Evolutionary conservation across 64 coral and sea anemone genomes (phyloP), one percentile per base, ranked within the genome.

Genomic region (Stichodactyla helianthus): DNA sequence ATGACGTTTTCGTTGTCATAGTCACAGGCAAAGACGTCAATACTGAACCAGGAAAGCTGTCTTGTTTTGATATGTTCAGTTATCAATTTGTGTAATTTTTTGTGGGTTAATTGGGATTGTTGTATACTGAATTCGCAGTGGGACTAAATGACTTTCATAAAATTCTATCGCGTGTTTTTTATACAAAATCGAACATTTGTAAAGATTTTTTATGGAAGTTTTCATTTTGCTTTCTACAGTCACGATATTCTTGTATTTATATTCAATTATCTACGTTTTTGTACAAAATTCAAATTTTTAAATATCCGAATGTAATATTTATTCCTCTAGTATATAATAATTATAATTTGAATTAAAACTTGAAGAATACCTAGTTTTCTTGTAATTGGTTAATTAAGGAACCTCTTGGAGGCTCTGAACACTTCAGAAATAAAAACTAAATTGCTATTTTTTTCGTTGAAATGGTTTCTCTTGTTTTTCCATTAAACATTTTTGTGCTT

Each of bases 251-350:
- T 22, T 31, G 23, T 28, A 74, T 74, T 74, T 74, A 74, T 74
- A 31, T n/a, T 65, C 7, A 65, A 60, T n/a, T 65, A 65, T 65
- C 20, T 2, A 74, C 25, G 27, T 26, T 74, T 1, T n/a, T 74
- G 10, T 31, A 35, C 68, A 74, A 74, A 74, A 27, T 58, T 58
- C 55, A 74, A 74, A 28, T 35, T 15, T 58, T 58, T 2, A 4
- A 74, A 28, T 74, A 27, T 31, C 68, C 68, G 25, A 74, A 74
- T 74, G 25, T 31, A 74, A 74, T 74, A 74, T 74, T 31, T 74
- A 31, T 27, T 74, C 68, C n/a, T 27, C 12, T 74, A 74, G 35
- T 44, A 44, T 74, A 13, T 23, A 25, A 11, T 74, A 74, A 74
- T 74, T 74, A 74, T 11, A 74, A 74, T 74, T 28, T 74, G 10